Evolutionary conservation across 1,140 invertebrate genomes (phyloP).

Genomic region (Drosophila triauraria): DNA sequence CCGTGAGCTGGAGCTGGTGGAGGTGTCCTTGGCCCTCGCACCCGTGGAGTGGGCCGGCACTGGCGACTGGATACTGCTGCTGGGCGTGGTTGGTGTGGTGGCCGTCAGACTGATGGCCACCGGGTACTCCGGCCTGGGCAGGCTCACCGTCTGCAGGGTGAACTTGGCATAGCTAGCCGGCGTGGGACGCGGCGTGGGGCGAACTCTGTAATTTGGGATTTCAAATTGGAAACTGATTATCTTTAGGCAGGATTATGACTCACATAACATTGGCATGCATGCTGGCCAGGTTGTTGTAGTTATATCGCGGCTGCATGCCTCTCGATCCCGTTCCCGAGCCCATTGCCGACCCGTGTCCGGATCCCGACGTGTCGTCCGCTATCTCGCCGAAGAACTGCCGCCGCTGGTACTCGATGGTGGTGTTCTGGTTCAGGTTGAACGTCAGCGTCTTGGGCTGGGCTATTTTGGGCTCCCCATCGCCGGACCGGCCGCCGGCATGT

Average conservation of each 20-base stretch:
- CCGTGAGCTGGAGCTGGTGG: slow-evolving; percentile 8
- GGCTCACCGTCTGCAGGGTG: slow-evolving; percentile 90
- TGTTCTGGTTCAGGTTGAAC: slow-evolving; percentile 84
- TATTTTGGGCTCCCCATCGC: slow-evolving; percentile 74
- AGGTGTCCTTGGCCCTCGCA: slow-evolving; percentile 58
- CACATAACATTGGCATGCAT: slow-evolving; percentile 85
- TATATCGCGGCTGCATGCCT: slow-evolving; percentile 52
- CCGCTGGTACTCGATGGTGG: slow-evolving; percentile 82
- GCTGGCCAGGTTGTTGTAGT: slow-evolving; percentile 76
- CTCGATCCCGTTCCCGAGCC: slow-evolving; percentile 29
- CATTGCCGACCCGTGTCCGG: slow-evolving; percentile 15
- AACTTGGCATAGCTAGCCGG: slow-evolving; percentile 87
- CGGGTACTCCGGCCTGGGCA: slow-evolving; percentile 90
- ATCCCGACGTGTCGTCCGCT: slow-evolving; percentile 44
- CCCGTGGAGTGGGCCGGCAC: slow-evolving; percentile 54
- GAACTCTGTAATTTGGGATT: slow-evolving; percentile 47
- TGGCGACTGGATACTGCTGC: slow-evolving; percentile 70
- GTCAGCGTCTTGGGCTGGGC: slow-evolving; percentile 81
- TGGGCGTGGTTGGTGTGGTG: slow-evolving; percentile 77
- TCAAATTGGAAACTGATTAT: background rate
- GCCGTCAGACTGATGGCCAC: slow-evolving; percentile 85
- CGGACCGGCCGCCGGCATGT: slow-evolving; percentile 71
- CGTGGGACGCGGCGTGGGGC: slow-evolving; percentile 69
- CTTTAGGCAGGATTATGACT: slow-evolving; percentile 34
- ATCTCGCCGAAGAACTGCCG: slow-evolving; percentile 81